A percentile compares a stretch with the other conserved stretches of the same genome.
These are phyloP conservation scores for Cololabis saira DNA, from an alignment of 2,113 vertebrate species.

Conservation along the genomic window DNA sequence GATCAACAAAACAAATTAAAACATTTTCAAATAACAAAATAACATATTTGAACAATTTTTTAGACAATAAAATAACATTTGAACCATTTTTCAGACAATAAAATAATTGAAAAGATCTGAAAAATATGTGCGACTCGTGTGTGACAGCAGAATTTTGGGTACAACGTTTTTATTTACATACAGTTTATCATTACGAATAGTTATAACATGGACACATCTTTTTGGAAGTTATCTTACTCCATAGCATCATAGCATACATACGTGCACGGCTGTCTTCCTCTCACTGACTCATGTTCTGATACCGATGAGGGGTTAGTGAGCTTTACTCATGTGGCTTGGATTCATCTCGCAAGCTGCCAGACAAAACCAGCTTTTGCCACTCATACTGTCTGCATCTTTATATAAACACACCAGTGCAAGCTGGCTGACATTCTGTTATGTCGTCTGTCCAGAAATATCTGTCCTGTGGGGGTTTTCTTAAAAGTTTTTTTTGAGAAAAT, in stretches of 20 bases:
- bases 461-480: not conserved
- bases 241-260: conserved; percentile 28
- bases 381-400: conserved; percentile 28
- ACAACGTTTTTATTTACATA: no score
- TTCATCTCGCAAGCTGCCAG: conserved; percentile 56
- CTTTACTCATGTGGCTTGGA: conserved; percentile 51
- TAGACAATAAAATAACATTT: no score
- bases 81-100: no score
- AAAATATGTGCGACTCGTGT: no score
- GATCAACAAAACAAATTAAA: no score
- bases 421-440: conserved; percentile 46
- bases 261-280: conserved; percentile 43
- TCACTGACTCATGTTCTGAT: conserved; percentile 60
- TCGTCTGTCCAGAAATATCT: conserved; percentile 34
- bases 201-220: no score
- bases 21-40: no score
- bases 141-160: no score
- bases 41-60: no score
- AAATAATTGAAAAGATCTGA: no score
- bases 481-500: conserved; percentile 15
- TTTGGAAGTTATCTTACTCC: no score
- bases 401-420: conserved; percentile 34
- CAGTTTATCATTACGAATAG: no score
- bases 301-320: conserved; percentile 39
- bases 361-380: conserved; percentile 31